Percentiles rank a stretch among this genome's conserved stretches.
These are phyloP conservation scores for Cryptops parisi DNA, from an alignment of 2,888 invertebrate genomes.

Conservation along the genomic window DNA sequence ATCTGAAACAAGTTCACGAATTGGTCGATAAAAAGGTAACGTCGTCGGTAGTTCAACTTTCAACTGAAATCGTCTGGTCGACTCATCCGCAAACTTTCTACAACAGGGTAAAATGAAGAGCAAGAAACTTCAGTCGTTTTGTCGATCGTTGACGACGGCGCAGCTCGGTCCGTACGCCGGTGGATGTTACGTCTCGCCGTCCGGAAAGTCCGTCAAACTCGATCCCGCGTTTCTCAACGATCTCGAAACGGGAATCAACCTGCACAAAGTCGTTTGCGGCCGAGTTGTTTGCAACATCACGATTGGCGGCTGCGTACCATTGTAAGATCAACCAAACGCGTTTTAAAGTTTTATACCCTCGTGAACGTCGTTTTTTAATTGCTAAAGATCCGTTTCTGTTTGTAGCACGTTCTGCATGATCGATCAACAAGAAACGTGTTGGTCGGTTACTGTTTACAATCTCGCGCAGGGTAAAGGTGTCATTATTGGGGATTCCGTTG, in stretches of 20 bases:
- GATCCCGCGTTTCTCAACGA: conserved; percentile 38
- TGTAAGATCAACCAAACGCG: too few relatives aligned
- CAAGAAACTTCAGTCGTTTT: conserved; percentile 51
- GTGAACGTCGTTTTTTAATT: too few relatives aligned
- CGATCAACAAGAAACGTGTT: conserved; percentile 52
- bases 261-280: conserved; percentile 52
- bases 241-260: conserved; percentile 48
- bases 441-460: conserved; percentile 69
- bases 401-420: conserved; percentile 63
- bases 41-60: not conserved
- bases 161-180: conserved; percentile 52
- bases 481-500: conserved; percentile 69
- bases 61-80: not conserved
- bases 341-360: too few relatives aligned
- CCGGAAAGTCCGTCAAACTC: conserved; percentile 39
- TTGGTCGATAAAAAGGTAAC: conserved; percentile 45
- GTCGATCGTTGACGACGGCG: conserved; percentile 34
- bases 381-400: conserved; percentile 15
- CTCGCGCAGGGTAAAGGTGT: conserved; percentile 65
- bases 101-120: conserved; percentile 51
- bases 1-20: conserved; percentile 47
- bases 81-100: conserved; percentile 13
- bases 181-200: conserved; percentile 40
- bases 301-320: conserved; percentile 58
- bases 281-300: conserved; percentile 67